Evolutionary conservation across 2,113 vertebrate genomes (phyloP).

Genomic region (Heliornis fulica): DNA sequence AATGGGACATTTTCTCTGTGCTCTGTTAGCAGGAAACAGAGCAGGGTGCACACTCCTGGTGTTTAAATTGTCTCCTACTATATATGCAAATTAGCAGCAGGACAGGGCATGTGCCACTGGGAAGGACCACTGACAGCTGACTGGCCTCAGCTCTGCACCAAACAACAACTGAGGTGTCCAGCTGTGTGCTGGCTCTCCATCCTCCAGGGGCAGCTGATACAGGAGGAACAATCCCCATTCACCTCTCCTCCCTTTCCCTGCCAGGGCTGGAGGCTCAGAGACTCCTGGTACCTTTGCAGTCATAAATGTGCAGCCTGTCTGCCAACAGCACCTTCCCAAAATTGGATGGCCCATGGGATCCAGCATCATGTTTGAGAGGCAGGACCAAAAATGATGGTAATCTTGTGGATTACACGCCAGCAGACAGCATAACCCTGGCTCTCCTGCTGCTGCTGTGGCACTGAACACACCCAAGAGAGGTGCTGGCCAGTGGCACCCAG

Average conservation of each 20-base stretch:
- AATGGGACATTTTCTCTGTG: neutral
- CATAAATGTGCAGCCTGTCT: accelerated
- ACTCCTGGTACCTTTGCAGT: neutral
- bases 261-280: neutral
- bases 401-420: no score
- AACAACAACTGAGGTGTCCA: neutral
- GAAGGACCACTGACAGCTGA: neutral
- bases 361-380: neutral
- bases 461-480: accelerated
- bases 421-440: no score
- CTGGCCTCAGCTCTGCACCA: neutral
- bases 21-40: neutral
- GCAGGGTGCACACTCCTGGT: neutral
- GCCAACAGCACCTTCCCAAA: neutral
- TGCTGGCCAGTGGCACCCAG: neutral
- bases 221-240: accelerated
- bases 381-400: neutral
- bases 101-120: accelerated
- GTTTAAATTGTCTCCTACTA: accelerated
- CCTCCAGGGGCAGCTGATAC: neutral
- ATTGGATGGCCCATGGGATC: no score
- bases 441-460: neutral
- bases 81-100: neutral
- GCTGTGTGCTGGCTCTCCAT: neutral
- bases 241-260: neutral